Evolutionary conservation across 1,140 invertebrate species (phyloP), one percentile per base, ranked within the genome.

Genomic region (Venustaconcha ellipsiformis): DNA sequence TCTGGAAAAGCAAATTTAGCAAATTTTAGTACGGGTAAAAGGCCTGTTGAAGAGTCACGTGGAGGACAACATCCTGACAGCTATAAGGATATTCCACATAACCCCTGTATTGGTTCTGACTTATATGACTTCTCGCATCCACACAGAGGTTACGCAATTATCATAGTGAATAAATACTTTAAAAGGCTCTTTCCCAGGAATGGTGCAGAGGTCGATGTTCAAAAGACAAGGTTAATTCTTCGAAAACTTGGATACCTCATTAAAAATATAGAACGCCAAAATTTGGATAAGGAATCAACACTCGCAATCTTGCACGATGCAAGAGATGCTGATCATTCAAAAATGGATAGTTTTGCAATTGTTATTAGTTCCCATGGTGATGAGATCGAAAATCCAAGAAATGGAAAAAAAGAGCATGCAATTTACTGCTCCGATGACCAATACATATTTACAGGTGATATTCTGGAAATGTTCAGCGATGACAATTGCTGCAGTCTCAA

Each of bases 161-260:
- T 81, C 20, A 68, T 81, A n/a, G 60, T 73, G 20, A 81, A 81
- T 69, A 57, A 73, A 18, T 70, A 65, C 8, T 81, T 81, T 37
- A 14, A 70, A 37, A 65, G 64, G 17, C 70, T 74, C 6, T 23
- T 20, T 3, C 20, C n/a, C n/a, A 59, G 80, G 8, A 63, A 75
- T 57, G 80, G 80, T 14, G 72, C 73, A 37, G 26, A 74, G 2
- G 23, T 73, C 18, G 80, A 81, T 68, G 58, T 57, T 6, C 26
- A 59, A 14, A 70, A 74, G 30, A 58, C 79, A 14, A 23, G 17
- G 15, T 17, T 73, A 14, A 67, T 72, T 20, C 69, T 77, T 60
- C 58, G 56, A 17, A 72, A 70, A n/a, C 37, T 81, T 64, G 77
- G 74, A 14, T 81, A 79, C 67, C 5, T 18, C 48, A 56, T 18